phyloP scores from a whole-genome alignment of 2,888 invertebrate species.

The Drosophila limbata region DNA sequence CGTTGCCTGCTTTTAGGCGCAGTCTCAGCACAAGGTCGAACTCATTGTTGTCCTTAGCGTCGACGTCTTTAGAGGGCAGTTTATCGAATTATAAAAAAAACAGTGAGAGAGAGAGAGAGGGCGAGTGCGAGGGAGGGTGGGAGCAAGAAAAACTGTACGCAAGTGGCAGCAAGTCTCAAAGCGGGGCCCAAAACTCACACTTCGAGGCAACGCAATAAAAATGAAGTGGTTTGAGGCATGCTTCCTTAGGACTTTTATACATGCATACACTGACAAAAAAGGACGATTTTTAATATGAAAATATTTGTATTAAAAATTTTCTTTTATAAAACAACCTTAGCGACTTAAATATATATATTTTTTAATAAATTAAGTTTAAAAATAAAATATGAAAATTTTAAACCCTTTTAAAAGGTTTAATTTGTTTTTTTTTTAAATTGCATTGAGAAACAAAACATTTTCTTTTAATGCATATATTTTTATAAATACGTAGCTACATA shows the following conservation, averaged over 20 bases:
- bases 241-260: constrained; percentile 22
- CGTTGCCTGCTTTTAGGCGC: constrained; percentile 73
- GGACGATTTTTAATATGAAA: background rate
- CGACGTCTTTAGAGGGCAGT: constrained; percentile 76
- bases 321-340: too few relatives aligned
- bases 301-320: too few relatives aligned
- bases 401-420: too few relatives aligned
- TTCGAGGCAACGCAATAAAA: constrained; percentile 76
- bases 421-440: too few relatives aligned
- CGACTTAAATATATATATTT: too few relatives aligned
- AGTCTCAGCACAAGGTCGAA: constrained; percentile 68
- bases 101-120: background rate
- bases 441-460: too few relatives aligned
- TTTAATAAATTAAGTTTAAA: too few relatives aligned
- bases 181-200: constrained; percentile 60
- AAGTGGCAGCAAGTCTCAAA: constrained; percentile 9
- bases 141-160: background rate
- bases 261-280: background rate
- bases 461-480: background rate
- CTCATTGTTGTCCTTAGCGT: constrained; percentile 37
- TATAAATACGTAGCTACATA: background rate
- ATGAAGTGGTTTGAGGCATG: constrained; percentile 69
- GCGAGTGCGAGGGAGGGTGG: background rate
- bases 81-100: constrained; percentile 78
- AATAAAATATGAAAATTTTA: too few relatives aligned